Conservation (phyloP, 2,888 invertebrate genomes). For the Metacarcinus magister region DNA sequence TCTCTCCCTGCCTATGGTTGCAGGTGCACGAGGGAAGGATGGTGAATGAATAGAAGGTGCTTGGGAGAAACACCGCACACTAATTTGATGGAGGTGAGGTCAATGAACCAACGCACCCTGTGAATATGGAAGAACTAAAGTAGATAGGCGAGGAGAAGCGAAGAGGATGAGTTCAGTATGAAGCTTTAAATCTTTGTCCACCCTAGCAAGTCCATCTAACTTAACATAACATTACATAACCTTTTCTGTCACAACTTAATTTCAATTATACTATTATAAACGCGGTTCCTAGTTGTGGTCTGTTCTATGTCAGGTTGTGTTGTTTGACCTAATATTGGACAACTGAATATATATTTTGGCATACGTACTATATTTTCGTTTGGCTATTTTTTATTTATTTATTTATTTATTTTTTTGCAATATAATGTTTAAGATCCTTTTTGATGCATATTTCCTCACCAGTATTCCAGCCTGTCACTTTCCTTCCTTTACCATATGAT, state of each 20-base stretch:
- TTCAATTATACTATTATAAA: too few relatives aligned
- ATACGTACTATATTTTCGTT: too few relatives aligned
- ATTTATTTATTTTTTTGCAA: too few relatives aligned
- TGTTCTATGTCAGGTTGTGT: too few relatives aligned
- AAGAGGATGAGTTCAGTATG: neutral
- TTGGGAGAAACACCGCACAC: neutral
- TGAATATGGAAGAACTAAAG: neutral
- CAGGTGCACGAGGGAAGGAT: neutral
- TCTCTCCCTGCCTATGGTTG: neutral
- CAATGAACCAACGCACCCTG: neutral
- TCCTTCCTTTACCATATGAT: neutral
- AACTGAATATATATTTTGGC: too few relatives aligned
- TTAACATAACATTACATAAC: neutral
- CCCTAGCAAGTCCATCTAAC: neutral
- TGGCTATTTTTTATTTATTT: too few relatives aligned
- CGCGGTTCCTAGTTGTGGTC: too few relatives aligned
- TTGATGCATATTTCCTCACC: neutral
- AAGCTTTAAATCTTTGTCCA: neutral
- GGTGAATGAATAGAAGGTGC: constrained; percentile 40
- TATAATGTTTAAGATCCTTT: neutral
- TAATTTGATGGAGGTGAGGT: constrained; percentile 15
- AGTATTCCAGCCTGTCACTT: neutral
- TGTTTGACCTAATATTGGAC: too few relatives aligned
- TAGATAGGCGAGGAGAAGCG: neutral
- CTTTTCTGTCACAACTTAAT: neutral